Conservation (phyloP, 2,113 vertebrate species). For the Ranitomeya imitator region DNA sequence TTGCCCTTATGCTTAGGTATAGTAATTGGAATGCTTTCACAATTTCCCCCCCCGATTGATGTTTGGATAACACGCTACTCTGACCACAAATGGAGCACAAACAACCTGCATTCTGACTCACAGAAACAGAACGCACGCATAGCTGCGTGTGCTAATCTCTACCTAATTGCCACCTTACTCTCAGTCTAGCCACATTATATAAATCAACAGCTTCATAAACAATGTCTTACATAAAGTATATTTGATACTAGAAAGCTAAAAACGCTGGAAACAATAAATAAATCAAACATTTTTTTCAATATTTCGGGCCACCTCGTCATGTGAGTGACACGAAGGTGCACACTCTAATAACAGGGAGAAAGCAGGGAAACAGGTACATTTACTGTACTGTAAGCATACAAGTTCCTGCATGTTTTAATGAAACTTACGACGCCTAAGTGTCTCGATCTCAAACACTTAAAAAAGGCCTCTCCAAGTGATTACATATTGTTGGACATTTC, state of each 20-base stretch:
- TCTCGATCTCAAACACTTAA: slow-evolving; percentile 27
- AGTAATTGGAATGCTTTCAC: slow-evolving; percentile 61
- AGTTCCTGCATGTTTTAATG: slow-evolving; percentile 25
- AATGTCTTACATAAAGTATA: slow-evolving; percentile 65
- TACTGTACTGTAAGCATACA: slow-evolving; percentile 12
- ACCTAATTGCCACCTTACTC: slow-evolving; percentile 80
- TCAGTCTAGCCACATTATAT: slow-evolving; percentile 80
- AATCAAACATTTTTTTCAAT: not conserved
- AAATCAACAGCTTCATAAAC: slow-evolving; percentile 73
- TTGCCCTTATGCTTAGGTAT: slow-evolving; percentile 39
- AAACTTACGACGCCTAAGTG: slow-evolving; percentile 32
- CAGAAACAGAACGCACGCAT: slow-evolving; percentile 70
- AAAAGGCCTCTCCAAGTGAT: slow-evolving; percentile 2
- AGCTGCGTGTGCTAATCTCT: slow-evolving; percentile 74
- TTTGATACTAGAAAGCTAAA: slow-evolving; percentile 11
- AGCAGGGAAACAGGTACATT: slow-evolving; percentile 40
- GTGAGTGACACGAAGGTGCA: not conserved
- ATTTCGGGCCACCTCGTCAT: not conserved
- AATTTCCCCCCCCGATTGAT: slow-evolving; percentile 61
- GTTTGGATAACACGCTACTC: slow-evolving; percentile 65
- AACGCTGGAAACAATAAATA: not conserved
- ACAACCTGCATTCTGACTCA: slow-evolving; percentile 73
- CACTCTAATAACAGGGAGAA: slow-evolving; percentile 24
- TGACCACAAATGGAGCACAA: slow-evolving; percentile 72
- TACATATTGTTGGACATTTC: slow-evolving; percentile 28